A percentile compares a stretch with the other conserved stretches of the same genome.
These are phyloP conservation scores for Colaptes auratus DNA, from an alignment of 2,113 vertebrate genomes.

Conservation along the genomic window DNA sequence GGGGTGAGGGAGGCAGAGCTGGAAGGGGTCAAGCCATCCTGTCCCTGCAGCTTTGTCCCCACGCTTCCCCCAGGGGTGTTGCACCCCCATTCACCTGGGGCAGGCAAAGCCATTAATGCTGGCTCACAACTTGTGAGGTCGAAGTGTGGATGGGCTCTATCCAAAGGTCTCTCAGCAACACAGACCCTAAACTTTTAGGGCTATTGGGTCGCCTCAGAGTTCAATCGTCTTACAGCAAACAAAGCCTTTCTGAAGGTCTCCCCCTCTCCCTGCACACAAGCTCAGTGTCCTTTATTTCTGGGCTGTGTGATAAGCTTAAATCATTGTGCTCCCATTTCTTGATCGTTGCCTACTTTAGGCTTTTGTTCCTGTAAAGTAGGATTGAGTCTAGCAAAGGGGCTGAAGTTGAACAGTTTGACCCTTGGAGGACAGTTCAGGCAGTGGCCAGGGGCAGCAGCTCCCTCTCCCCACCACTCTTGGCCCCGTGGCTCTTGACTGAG, in stretches of 20 bases:
- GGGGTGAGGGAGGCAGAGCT: not conserved
- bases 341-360: constrained; percentile 70
- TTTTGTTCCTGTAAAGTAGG: constrained; percentile 79
- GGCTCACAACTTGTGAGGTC: constrained; percentile 75
- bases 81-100: not conserved
- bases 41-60: not conserved
- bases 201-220: constrained; percentile 71
- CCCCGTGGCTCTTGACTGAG: not conserved
- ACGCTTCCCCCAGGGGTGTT: fast-evolving
- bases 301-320: constrained; percentile 74
- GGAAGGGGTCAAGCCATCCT: not conserved
- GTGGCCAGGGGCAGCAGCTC: constrained; percentile 31
- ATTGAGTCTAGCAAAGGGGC: constrained; percentile 70
- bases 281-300: constrained; percentile 63
- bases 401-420: constrained; percentile 83
- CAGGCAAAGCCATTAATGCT: not conserved
- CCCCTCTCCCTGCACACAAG: constrained; percentile 29
- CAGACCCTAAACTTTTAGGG: constrained; percentile 75
- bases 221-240: constrained; percentile 77
- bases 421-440: constrained; percentile 72
- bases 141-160: constrained; percentile 31
- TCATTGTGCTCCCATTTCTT: constrained; percentile 73
- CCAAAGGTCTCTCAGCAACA: constrained; percentile 69
- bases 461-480: not conserved
- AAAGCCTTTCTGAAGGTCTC: constrained; percentile 74